Conservation (phyloP, 2,797 vertebrate species). For the Aotus griseimembra region DNA sequence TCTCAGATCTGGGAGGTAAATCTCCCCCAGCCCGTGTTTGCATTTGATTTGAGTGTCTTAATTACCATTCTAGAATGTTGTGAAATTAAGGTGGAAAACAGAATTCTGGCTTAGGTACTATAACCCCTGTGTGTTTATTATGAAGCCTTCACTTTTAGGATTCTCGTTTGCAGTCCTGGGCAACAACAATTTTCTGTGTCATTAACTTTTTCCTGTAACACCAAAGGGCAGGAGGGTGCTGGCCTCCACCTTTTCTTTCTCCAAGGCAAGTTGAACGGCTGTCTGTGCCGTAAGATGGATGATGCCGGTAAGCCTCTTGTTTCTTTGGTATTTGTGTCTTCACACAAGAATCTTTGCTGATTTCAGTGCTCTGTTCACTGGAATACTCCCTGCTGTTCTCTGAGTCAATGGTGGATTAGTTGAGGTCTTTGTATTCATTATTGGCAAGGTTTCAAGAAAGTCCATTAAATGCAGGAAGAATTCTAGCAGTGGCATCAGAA, state of each 20-base stretch:
- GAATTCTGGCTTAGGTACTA: background rate
- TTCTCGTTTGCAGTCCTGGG: background rate
- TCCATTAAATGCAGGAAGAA: background rate
- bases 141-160: background rate
- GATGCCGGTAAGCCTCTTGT: accelerated
- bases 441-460: background rate
- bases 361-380: background rate
- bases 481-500: background rate
- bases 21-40: background rate
- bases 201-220: conserved; percentile 59
- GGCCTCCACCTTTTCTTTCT: background rate
- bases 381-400: background rate
- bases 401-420: background rate
- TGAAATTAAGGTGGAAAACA: conserved; percentile 11
- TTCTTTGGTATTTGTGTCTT: background rate
- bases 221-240: background rate
- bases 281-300: background rate
- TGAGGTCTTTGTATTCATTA: background rate
- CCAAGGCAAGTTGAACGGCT: accelerated
- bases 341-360: background rate
- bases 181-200: conserved; percentile 58
- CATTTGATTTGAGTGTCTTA: background rate
- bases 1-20: background rate
- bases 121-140: background rate
- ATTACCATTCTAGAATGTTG: background rate